Evolutionary conservation across 2,113 vertebrate genomes (phyloP), one percentile per base, ranked within the genome.

Genomic region (Podarcis muralis): DNA sequence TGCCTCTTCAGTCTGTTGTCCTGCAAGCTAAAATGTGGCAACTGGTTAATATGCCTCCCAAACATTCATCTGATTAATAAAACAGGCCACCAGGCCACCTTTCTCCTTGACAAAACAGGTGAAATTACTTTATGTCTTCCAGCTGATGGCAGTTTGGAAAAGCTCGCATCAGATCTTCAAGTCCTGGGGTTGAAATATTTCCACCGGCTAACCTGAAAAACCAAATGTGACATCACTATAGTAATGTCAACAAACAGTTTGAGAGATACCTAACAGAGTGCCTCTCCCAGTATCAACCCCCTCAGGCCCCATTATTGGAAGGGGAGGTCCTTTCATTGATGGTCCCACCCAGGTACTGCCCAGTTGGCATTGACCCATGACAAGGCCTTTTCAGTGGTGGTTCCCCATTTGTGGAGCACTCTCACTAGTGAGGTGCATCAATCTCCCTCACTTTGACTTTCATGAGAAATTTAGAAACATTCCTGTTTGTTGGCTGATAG

Each of bases 91-190:
- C 15, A 69, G 1, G 6, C 79, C 37, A 81, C 13, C 48, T 16
- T 53, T 62, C 16, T 32, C 20, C 22, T 0, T 16, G 30, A 43
- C 30, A 0, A 88, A 80, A 75, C 59, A 69, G 48, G 23, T 15
- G 66, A 9, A 96, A 95, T 96, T 97, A 98, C 98, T 98, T 98
- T 86, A 99, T 92, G 75, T 98, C 97, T 86, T 97, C 96, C 81
- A 99, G 96, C 68, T 96, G 86, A 9, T 91, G 95, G 87, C 98
- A 99, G 75, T 91, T 87, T 23, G 94, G 90, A 18, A 98, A 95
- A 90, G 97, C 96, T 77, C 93, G 94, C 12, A 96, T 88, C 94
- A 99, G 95, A 87, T 88, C 22, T 40, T 88, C 86, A 82, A 98
- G 96, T 88, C 98, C 98, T 69, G 20, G 57, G 76, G 95, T 94